Evolutionary conservation across 2,888 invertebrate genomes (phyloP), one percentile per base, ranked within the genome.

Genomic region (Pristionchus arcanus): DNA sequence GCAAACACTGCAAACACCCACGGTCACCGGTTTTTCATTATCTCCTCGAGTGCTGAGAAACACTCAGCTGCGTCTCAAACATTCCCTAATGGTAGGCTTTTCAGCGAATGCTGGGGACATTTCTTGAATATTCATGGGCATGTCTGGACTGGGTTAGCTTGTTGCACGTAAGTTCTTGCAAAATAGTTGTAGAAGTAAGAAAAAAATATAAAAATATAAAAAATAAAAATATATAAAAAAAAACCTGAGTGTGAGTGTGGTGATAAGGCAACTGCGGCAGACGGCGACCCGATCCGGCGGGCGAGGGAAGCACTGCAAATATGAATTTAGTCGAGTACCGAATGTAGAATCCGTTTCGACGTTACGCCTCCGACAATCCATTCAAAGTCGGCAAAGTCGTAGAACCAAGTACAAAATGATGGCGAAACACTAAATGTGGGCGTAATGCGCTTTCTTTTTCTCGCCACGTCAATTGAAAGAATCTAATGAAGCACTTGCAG

Each of bases 241-340:
- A 3, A 3, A 74, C 74, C 37, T 74, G 59, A 59, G 85, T 31
- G 63, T 85, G 37, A 55, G 19, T 19, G 42, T 71, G 13, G 49
- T 81, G 81, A 11, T 28, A n/a, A 21, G 87, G 87, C 21, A 88
- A 31, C 21, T 71, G 55, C 15, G 87, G 87, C 71, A 88, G 74
- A 19, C 87, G 87, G 19, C 87, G 87, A 25, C 87, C 87, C 13
- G 74, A 55, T 9, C 87, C 87, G 15, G 74, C 55, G 25, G 87
- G 87, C 4, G 87, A 88, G 11, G 53, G 55, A 37, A 88, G 74
- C 7, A 88, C 87, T 88, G 87, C 2, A 87, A 68, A 49, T 49
- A 13, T 49, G 25, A n/a, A 25, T 77, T 5, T 21, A 34, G 37
- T 15, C 4, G 19, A 68, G 11, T 31, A 68, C 3, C 42, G 11